Evolutionary conservation across 1,140 invertebrate genomes (phyloP).

Genomic region (Cydia strobilella): DNA sequence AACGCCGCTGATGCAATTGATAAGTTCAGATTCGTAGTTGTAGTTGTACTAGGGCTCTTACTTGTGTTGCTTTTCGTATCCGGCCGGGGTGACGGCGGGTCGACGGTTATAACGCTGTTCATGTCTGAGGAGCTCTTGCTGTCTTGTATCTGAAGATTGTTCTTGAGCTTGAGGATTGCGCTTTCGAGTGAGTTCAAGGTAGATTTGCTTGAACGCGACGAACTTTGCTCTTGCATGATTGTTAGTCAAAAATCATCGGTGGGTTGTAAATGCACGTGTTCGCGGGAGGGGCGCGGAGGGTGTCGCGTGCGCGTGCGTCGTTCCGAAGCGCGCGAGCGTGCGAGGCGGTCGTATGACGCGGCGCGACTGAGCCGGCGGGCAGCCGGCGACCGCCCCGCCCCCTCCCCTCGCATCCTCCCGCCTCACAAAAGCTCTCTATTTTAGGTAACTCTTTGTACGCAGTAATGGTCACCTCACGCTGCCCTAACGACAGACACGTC

Average conservation of each 20-base stretch:
- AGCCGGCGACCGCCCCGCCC: constrained; percentile 72
- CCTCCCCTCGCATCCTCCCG: constrained; percentile 64
- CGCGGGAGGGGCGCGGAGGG: constrained; percentile 52
- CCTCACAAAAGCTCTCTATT: constrained; percentile 79
- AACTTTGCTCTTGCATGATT: constrained; percentile 77
- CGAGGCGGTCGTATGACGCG: constrained; percentile 69
- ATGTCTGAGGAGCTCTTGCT: constrained; percentile 67
- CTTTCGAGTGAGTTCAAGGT: constrained; percentile 76
- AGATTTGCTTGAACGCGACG: constrained; percentile 67
- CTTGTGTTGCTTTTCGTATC: constrained; percentile 67
- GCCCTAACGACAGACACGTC: constrained; percentile 77
- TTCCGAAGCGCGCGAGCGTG: constrained; percentile 62
- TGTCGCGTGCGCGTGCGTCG: constrained; percentile 68
- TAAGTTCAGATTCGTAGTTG: constrained; percentile 70
- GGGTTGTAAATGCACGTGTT: constrained; percentile 59
- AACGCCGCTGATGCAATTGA: constrained; percentile 78
- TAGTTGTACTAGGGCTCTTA: constrained; percentile 73
- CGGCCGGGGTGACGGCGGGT: constrained; percentile 59
- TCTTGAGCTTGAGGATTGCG: constrained; percentile 78
- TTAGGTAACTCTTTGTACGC: constrained; percentile 79
- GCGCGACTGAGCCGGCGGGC: constrained; percentile 74
- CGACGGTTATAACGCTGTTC: constrained; percentile 65
- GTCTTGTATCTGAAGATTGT: constrained; percentile 78
- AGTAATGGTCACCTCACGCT: constrained; percentile 79
- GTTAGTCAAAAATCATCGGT: constrained; percentile 46